Percentiles rank a stretch among this genome's conserved stretches.
phyloP scores from a whole-genome alignment of 2,113 vertebrate species.

The Casuarius casuarius region DNA sequence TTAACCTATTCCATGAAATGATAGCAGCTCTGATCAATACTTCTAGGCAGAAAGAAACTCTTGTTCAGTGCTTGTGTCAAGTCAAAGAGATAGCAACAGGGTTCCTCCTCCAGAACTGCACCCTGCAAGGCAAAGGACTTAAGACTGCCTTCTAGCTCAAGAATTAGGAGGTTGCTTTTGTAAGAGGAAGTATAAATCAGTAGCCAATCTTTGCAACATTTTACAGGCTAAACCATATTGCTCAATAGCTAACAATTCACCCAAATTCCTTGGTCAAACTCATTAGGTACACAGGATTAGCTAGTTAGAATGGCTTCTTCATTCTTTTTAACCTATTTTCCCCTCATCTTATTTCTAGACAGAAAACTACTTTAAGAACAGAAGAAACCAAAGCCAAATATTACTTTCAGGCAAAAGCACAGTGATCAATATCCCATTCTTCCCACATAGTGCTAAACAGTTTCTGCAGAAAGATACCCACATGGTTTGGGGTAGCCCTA shows the following conservation, averaged over 20 bases:
- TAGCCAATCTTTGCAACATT: not conserved
- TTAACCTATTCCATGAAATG: not conserved
- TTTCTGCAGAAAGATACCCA: not conserved
- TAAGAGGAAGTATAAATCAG: not conserved
- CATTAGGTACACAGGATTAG: not conserved
- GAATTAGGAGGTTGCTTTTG: not conserved
- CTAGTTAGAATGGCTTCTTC: no score
- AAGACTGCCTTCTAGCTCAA: not conserved
- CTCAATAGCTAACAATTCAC: not conserved
- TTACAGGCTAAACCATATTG: not conserved
- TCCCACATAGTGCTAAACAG: not conserved
- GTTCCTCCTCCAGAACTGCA: not conserved
- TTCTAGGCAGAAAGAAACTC: not conserved
- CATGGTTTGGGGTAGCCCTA: not conserved
- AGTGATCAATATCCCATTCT: not conserved
- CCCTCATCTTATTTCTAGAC: not conserved
- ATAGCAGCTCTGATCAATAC: not conserved
- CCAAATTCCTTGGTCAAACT: not conserved
- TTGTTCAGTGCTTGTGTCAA: not conserved
- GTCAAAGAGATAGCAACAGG: not conserved
- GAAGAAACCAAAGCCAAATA: not conserved
- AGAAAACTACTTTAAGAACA: not conserved
- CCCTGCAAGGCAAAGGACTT: not conserved
- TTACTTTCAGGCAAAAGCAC: not conserved
- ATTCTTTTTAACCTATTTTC: not conserved